Evolutionary conservation across 2,797 vertebrate species (phyloP).

Genomic region (Sebastes nivosus): DNA sequence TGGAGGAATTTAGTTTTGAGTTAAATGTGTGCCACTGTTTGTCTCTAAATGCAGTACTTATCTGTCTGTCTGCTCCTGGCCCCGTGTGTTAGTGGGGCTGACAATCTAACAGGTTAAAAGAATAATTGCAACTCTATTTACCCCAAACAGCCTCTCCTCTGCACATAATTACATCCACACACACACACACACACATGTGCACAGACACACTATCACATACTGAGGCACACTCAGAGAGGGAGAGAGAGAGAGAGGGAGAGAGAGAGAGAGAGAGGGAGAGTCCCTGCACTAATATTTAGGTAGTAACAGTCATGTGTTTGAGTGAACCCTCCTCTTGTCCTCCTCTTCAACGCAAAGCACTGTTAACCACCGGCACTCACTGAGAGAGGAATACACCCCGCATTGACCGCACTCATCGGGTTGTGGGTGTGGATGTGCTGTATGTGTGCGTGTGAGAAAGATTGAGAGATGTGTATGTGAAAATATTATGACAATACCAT

Average conservation of each 20-base stretch:
- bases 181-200: slow-evolving; percentile 39
- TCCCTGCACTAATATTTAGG: slow-evolving; percentile 80
- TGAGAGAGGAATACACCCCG: slow-evolving; percentile 68
- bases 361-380: slow-evolving; percentile 75
- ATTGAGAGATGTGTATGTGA: slow-evolving; percentile 23
- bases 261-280: slow-evolving; percentile 52
- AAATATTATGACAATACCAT: slow-evolving; percentile 51
- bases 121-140: slow-evolving; percentile 83
- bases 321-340: slow-evolving; percentile 82
- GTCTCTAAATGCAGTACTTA: slow-evolving; percentile 49
- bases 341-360: slow-evolving; percentile 79
- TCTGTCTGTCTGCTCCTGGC: slow-evolving; percentile 41
- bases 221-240: slow-evolving; percentile 20
- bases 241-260: slow-evolving; percentile 5
- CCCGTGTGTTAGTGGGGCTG: slow-evolving; percentile 56
- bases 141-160: slow-evolving; percentile 79
- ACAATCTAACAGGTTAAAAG: slow-evolving; percentile 82
- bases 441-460: slow-evolving; percentile 12
- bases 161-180: slow-evolving; percentile 75
- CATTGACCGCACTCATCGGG: slow-evolving; percentile 57
- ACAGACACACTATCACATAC: slow-evolving; percentile 45
- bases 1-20: slow-evolving; percentile 33
- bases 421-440: slow-evolving; percentile 41
- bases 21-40: slow-evolving; percentile 41
- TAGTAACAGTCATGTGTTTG: slow-evolving; percentile 75